Percentiles rank a stretch among this genome's conserved stretches.
These are phyloP conservation scores for Eira barbara DNA, from an alignment of 2,113 vertebrate species.

Conservation along the genomic window DNA sequence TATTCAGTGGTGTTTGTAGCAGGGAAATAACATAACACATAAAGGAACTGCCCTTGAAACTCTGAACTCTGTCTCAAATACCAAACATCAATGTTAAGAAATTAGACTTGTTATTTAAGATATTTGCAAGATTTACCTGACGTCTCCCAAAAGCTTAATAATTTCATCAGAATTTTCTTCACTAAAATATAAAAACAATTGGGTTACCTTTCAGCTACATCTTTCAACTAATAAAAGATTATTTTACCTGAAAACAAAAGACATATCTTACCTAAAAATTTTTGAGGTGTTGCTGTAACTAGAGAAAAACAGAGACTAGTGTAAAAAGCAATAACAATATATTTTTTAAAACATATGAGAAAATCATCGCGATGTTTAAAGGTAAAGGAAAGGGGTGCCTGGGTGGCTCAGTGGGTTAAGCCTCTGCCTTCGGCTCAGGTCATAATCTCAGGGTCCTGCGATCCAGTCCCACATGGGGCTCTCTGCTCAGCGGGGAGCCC, in stretches of 20 bases:
- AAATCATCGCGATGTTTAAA: background rate
- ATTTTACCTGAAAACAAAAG: background rate
- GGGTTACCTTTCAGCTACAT: background rate
- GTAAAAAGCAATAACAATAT: conserved; percentile 40
- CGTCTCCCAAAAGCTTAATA: conserved; percentile 96
- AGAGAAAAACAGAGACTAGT: conserved; percentile 52
- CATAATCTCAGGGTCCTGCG: no score
- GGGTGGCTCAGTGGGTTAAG: no score
- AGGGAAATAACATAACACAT: background rate
- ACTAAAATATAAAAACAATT: conserved; percentile 82
- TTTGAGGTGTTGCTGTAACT: conserved; percentile 97
- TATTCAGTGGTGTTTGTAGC: background rate
- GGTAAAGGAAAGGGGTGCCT: background rate
- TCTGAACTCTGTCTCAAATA: background rate
- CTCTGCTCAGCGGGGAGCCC: no score
- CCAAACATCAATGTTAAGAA: conserved; percentile 1
- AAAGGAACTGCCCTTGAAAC: background rate
- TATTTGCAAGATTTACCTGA: conserved; percentile 86
- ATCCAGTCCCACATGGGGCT: no score
- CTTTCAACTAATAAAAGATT: background rate
- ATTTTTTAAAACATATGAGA: background rate
- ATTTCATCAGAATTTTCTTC: conserved; percentile 99
- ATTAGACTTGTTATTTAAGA: background rate
- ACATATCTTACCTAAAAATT: conserved; percentile 93
- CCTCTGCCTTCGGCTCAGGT: no score